Base-by-base conservation (phyloP, 2,797 vertebrate genomes). In the Aulostomus chinensis region DNA sequence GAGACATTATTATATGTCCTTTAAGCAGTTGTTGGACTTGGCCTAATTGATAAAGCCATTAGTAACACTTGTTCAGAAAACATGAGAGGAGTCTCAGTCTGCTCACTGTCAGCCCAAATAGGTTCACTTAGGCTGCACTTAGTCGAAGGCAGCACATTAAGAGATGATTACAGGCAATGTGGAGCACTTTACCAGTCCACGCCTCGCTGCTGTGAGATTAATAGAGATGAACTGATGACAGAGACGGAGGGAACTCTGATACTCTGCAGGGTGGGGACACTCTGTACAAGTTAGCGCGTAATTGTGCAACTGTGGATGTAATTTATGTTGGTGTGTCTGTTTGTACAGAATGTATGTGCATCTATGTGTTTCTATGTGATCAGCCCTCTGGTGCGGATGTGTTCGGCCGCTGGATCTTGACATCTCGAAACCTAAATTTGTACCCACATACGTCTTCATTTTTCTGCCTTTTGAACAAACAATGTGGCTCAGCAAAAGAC, bases 11-110 rank as follows among this genome's bases (percentile, higher is more conserved):
- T 41, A 28, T 13, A 21, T 12, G 32, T 31, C 16, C 41, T 31
- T 13, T 31, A 45, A 32, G 93, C 93, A 93, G 93, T 95, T 89
- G 88, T 88, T 89, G 87, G 86, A 88, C 85, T 86, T 81, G 66
- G 78, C 76, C 83, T 89, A 91, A 91, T 90, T 97, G 95, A 96
- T 97, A 96, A 95, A 96, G 89, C 94, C 94, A 98, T 98, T 97
- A 96, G 94, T 93, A 94, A 95, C 94, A 96, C 94, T 95, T 95
- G 94, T 96, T 94, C 92, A 94, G 94, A 97, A 95, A 95, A 94
- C 94, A 85, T 93, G 90, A 94, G 92, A 92, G 93, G 93, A 94
- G 94, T 94, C 92, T 80, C 72, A 71, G 94, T 93, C 92, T 90
- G 93, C 91, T 92, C 92, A 93, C 95, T 95, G 94, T 94, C 92